These are phyloP conservation scores for Terebella lapidaria DNA, from an alignment of 2,888 invertebrate species.

Conservation along the genomic window DNA sequence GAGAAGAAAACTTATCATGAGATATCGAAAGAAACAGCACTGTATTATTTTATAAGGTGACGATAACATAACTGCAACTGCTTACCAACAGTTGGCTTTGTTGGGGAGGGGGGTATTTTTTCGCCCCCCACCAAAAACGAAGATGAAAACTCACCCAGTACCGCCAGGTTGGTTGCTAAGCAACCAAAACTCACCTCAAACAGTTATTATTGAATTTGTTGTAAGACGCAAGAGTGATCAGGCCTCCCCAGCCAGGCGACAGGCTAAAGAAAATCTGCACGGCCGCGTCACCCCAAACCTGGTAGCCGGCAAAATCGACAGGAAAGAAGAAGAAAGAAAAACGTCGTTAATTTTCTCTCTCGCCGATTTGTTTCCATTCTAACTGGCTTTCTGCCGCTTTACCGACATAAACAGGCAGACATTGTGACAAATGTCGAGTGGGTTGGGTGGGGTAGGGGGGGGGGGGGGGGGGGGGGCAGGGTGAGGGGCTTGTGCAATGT, in stretches of 20 bases:
- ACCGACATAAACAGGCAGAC: no score
- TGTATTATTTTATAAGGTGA: no score
- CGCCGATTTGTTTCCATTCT: background rate
- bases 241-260: constrained; percentile 80
- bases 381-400: background rate
- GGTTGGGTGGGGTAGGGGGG: background rate
- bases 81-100: no score
- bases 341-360: no score
- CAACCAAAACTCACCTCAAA: constrained; percentile 21
- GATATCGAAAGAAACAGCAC: no score
- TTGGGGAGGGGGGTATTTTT: no score
- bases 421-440: background rate
- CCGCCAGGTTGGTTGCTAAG: no score
- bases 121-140: no score
- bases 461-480: background rate
- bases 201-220: constrained; percentile 76
- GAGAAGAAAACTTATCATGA: no score
- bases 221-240: constrained; percentile 79
- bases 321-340: constrained; percentile 6
- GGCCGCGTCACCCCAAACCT: constrained; percentile 53
- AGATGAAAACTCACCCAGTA: no score
- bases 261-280: constrained; percentile 84
- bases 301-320: constrained; percentile 1
- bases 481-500: no score
- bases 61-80: no score